phyloP scores from a whole-genome alignment of 2,797 vertebrate genomes.

The Acanthornis magna region DNA sequence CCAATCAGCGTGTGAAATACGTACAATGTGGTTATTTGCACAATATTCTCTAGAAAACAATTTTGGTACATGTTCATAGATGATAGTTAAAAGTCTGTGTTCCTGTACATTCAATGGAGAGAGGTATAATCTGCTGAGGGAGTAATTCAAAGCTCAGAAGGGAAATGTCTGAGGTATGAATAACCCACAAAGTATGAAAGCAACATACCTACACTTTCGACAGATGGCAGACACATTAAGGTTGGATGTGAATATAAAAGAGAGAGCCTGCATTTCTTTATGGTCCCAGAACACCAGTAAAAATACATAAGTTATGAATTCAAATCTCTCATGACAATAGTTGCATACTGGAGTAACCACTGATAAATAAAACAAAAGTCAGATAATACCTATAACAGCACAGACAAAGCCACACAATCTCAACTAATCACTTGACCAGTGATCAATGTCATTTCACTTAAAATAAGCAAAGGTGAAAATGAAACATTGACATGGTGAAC shows the following conservation, averaged over 20 bases:
- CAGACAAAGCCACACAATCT: background rate
- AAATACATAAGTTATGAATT: background rate
- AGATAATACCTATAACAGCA: background rate
- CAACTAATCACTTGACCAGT: background rate
- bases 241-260: background rate
- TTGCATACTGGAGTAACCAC: background rate
- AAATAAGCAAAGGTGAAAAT: constrained; percentile 44
- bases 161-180: background rate
- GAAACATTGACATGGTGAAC: background rate
- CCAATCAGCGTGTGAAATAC: background rate
- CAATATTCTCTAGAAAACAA: background rate
- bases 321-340: background rate
- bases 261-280: background rate
- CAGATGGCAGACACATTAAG: background rate
- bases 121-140: background rate
- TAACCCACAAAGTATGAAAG: background rate
- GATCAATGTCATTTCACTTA: background rate
- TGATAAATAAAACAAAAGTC: background rate
- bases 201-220: background rate
- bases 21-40: background rate
- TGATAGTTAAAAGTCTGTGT: background rate
- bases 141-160: background rate
- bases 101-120: background rate
- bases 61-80: background rate
- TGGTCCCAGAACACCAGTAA: background rate